Percentiles rank a stretch among this genome's conserved stretches.
These are phyloP conservation scores for Paragorgia papillata DNA, from an alignment of 92 coral and sea anemone species.

Conservation along the genomic window DNA sequence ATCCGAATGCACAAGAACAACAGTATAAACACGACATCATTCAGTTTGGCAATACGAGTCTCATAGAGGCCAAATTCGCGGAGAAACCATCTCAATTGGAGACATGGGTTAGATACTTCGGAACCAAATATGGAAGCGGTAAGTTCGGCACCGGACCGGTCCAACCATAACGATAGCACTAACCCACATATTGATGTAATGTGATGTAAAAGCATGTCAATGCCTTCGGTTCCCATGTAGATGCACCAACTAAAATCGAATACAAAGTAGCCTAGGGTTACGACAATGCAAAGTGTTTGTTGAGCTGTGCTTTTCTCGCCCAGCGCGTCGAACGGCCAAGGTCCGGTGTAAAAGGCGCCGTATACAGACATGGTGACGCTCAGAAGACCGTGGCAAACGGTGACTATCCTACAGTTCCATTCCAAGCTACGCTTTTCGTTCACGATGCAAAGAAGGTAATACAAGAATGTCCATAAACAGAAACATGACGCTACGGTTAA, in stretches of 20 bases:
- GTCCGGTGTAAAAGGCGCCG: constrained; percentile 85
- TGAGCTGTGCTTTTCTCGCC: constrained; percentile 77
- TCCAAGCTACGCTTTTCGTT: constrained; percentile 66
- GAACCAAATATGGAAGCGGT: constrained; percentile 88
- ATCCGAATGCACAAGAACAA: constrained; percentile 77
- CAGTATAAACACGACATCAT: constrained; percentile 77
- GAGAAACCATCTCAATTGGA: constrained; percentile 91
- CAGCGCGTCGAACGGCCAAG: constrained; percentile 89
- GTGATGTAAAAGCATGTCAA: constrained; percentile 85
- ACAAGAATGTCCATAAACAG: constrained; percentile 72
- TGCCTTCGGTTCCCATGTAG: constrained; percentile 88
- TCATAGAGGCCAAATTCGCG: constrained; percentile 80
- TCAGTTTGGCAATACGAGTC: constrained; percentile 71
- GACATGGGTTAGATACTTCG: constrained; percentile 88
- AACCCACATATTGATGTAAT: constrained; percentile 65
- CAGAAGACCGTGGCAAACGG: constrained; percentile 73
- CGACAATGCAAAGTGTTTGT: constrained; percentile 68
- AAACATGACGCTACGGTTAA: constrained; percentile 43
- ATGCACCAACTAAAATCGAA: constrained; percentile 92
- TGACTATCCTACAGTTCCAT: constrained; percentile 89
- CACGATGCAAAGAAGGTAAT: constrained; percentile 63
- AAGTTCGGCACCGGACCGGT: constrained; percentile 83
- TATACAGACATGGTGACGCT: constrained; percentile 62
- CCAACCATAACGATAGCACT: constrained; percentile 56
- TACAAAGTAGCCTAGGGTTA: constrained; percentile 83